phyloP scores from a whole-genome alignment of 2,797 vertebrate genomes.

The Catharus ustulatus region DNA sequence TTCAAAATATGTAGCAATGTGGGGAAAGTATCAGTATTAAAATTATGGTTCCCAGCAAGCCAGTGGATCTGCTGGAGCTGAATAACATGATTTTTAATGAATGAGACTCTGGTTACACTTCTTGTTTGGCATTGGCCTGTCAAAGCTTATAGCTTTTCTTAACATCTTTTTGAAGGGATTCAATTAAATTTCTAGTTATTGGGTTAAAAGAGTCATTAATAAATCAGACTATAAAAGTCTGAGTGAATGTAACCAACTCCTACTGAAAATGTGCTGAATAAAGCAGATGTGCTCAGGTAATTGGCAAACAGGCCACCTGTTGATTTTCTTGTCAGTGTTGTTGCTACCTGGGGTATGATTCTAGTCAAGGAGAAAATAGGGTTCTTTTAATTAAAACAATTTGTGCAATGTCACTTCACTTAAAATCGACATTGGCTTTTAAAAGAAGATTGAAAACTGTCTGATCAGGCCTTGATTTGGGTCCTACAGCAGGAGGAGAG shows the following conservation, averaged over 20 bases:
- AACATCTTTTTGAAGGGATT: constrained; percentile 44
- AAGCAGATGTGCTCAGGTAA: constrained; percentile 4
- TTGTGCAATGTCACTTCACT: constrained; percentile 15
- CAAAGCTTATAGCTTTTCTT: constrained; percentile 21
- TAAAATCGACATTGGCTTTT: constrained; percentile 34
- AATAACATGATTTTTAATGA: neutral
- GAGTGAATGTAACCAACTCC: neutral
- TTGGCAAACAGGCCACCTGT: constrained; percentile 16
- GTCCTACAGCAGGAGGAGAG: neutral
- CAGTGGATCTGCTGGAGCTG: neutral
- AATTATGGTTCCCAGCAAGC: constrained; percentile 4
- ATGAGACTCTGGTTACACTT: neutral
- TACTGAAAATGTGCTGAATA: constrained; percentile 32
- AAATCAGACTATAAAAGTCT: constrained; percentile 20
- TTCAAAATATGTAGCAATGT: constrained; percentile 22
- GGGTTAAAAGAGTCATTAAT: constrained; percentile 43
- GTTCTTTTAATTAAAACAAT: constrained; percentile 61
- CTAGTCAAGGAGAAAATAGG: constrained; percentile 49
- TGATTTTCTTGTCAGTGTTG: constrained; percentile 43
- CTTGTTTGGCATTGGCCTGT: constrained; percentile 1
- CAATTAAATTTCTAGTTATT: constrained; percentile 47
- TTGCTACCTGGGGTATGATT: constrained; percentile 36
- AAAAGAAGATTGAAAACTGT: constrained; percentile 27
- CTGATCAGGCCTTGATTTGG: constrained; percentile 13
- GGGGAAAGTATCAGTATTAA: neutral